Conservation (phyloP, 2,888 invertebrate genomes). For the Protophormia terraenovae region DNA sequence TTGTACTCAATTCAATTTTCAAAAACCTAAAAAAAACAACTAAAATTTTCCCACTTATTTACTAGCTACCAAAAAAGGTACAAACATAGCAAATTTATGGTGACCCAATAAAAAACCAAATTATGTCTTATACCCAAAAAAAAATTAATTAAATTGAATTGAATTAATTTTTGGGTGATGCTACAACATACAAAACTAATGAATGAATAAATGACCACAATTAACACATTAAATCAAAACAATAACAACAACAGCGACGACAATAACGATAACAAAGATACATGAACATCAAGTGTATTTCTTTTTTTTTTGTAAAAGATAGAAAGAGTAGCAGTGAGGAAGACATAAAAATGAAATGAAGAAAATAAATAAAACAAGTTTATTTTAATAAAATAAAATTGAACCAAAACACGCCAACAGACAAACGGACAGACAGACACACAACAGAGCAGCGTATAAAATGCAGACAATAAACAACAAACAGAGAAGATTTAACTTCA, state of each 20-base stretch:
- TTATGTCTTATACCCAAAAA: neutral
- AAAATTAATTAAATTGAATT: neutral
- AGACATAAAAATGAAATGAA: conserved; percentile 23
- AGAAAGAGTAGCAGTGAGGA: neutral
- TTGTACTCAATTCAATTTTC: neutral
- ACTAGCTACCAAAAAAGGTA: neutral
- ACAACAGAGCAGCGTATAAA: too few relatives aligned
- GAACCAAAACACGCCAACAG: conserved; percentile 48
- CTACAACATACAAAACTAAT: conserved; percentile 17
- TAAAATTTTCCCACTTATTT: neutral
- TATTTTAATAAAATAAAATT: conserved; percentile 33
- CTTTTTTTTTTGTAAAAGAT: neutral
- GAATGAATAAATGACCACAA: conserved; percentile 36
- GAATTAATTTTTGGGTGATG: conserved; percentile 1
- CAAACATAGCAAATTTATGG: neutral
- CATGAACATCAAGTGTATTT: neutral
- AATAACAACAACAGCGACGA: neutral
- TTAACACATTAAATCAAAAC: conserved; percentile 47
- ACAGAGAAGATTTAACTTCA: conserved; percentile 7
- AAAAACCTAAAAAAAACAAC: neutral
- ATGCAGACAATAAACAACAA: conserved; percentile 9
- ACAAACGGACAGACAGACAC: too few relatives aligned
- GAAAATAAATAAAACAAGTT: conserved; percentile 23
- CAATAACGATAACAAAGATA: neutral
- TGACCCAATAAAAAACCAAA: neutral